Conservation (phyloP, 2,797 vertebrate genomes). For the Anniella stebbinsi region DNA sequence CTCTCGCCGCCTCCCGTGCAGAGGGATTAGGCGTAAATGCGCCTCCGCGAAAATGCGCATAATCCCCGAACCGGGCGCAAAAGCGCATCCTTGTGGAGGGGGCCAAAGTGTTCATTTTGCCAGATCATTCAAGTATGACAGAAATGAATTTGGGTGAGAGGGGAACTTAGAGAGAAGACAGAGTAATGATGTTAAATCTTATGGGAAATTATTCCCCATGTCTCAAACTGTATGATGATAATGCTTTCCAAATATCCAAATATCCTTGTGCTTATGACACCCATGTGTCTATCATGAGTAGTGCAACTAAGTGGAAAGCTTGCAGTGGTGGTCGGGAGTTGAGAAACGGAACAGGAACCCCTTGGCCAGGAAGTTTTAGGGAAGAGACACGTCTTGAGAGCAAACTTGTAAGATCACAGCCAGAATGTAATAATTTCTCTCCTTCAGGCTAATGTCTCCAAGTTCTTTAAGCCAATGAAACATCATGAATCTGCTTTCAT, state of each 20-base stretch:
- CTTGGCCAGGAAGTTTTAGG: background rate
- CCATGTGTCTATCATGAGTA: background rate
- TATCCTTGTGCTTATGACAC: background rate
- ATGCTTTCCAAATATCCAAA: background rate
- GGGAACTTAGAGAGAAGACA: background rate
- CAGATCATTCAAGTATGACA: background rate
- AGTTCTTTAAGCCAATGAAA: background rate
- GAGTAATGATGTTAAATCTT: background rate
- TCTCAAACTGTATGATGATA: background rate
- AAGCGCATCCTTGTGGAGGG: too few species aligned
- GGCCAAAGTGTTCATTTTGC: too few species aligned
- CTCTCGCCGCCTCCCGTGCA: too few species aligned
- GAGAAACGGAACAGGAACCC: background rate
- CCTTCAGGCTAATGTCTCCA: background rate
- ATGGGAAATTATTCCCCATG: background rate
- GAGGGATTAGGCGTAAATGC: too few species aligned
- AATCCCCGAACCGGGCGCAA: too few species aligned
- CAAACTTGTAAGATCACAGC: background rate
- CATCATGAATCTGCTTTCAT: background rate
- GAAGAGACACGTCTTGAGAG: background rate
- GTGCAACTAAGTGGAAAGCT: background rate
- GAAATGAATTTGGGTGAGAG: background rate
- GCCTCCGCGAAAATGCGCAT: too few species aligned
- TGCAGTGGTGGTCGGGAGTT: background rate
- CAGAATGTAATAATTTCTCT: background rate